Percentiles rank a stretch among this genome's conserved stretches.
Conservation (phyloP, 2,797 vertebrate species). For the Zalophus californianus region DNA sequence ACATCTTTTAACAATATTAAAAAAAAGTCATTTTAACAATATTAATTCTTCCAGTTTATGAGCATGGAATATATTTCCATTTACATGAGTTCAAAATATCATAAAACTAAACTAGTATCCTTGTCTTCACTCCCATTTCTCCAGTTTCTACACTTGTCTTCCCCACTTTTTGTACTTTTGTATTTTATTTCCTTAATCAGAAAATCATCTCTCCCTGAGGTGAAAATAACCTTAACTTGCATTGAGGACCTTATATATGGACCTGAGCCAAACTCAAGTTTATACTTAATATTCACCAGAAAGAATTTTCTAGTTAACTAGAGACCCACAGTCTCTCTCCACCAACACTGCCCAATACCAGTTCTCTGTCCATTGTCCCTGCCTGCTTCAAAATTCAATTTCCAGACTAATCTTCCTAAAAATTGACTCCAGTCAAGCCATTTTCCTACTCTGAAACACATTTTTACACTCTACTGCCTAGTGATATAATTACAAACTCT, state of each 20-base stretch:
- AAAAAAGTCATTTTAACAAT: background rate
- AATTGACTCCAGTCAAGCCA: constrained; percentile 53
- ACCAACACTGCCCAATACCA: background rate
- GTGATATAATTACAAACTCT: constrained; percentile 56
- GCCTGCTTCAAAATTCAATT: constrained; percentile 48
- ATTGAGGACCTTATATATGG: background rate
- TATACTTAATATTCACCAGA: background rate
- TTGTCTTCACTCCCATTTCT: background rate
- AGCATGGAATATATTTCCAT: background rate
- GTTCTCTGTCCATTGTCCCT: background rate
- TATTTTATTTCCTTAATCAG: background rate
- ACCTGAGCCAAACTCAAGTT: background rate
- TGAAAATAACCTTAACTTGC: background rate
- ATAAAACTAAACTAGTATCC: background rate
- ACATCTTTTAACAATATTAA: background rate
- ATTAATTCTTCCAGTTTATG: background rate
- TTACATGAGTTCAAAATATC: background rate
- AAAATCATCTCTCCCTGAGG: background rate
- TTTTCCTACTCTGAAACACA: constrained; percentile 31
- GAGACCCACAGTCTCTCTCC: background rate
- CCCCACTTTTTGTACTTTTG: background rate
- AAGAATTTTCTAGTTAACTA: background rate
- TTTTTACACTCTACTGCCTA: constrained; percentile 43
- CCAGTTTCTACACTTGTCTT: background rate
- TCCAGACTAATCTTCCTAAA: constrained; percentile 70